A percentile compares a stretch with the other conserved stretches of the same genome.
phyloP scores from a whole-genome alignment of 2,797 vertebrate species.

The Pitangus sulphuratus region DNA sequence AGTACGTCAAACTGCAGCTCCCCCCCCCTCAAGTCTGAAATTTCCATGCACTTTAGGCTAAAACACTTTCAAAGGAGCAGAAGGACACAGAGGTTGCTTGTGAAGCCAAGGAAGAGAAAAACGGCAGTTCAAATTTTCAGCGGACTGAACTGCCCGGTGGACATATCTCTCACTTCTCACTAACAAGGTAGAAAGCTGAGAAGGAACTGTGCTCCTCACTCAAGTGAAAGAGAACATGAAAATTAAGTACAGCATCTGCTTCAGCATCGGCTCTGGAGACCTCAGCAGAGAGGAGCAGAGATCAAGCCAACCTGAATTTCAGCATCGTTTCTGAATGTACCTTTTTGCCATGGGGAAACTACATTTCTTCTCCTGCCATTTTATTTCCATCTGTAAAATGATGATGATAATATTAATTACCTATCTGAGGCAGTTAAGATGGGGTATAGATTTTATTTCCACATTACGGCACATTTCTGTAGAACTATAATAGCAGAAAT shows the following conservation, averaged over 20 bases:
- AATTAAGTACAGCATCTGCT: slow-evolving; percentile 50
- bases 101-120: slow-evolving; percentile 38
- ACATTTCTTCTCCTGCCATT: not conserved
- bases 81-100: slow-evolving; percentile 9
- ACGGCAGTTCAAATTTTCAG: not conserved
- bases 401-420: slow-evolving; percentile 45
- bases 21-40: not conserved
- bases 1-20: not conserved
- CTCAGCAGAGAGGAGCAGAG: not conserved
- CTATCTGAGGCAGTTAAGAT: not conserved
- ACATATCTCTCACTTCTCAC: slow-evolving; percentile 46
- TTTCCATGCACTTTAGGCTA: not conserved
- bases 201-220: slow-evolving; percentile 39
- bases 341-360: slow-evolving; percentile 24
- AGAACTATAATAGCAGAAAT: not conserved
- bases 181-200: slow-evolving; percentile 46
- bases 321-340: not conserved
- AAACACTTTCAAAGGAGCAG: not conserved
- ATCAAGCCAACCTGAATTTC: slow-evolving; percentile 30
- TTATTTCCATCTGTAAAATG: not conserved
- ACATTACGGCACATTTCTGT: not conserved
- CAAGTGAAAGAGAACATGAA: slow-evolving; percentile 51
- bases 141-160: not conserved
- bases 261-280: not conserved
- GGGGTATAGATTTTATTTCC: slow-evolving; percentile 18